Base-by-base conservation (phyloP, 2,888 invertebrate genomes). In the Drosophila parthenogenetica region DNA sequence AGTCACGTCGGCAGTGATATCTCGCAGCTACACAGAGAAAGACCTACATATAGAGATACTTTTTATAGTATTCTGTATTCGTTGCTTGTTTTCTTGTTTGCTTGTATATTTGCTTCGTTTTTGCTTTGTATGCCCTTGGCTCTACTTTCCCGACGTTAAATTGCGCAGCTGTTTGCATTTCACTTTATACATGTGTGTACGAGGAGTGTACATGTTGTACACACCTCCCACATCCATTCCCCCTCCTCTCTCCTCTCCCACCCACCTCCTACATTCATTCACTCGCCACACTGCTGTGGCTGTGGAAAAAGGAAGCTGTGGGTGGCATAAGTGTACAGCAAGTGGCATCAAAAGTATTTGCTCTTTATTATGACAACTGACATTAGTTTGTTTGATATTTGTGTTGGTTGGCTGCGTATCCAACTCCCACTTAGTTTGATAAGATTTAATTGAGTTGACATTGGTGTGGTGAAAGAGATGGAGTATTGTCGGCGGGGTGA, bases 341-440 rank as follows among this genome's bases (percentile, higher is more conserved):
- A 81, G 83, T 83, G 89, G 79, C 89, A 86, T 86, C 87, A 88
- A 88, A 88, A 83, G 83, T 83, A 83, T 83, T 83, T 83, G 87
- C 83, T 84, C 83, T 83, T 83, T 83, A 88, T 83, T 83, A 89
- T 83, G 89, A 83, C 83, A 83, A 89, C 83, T 88, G 83, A 88
- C 83, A 83, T 83, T 83, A 83, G 83, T 83, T 88, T 88, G 89
- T 83, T 83, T 83, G 89, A 83, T 83, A 83, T 83, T 83, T 82
- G 82, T 88, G 86, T 69, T 58, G 69, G 66, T 40, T 65, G 59
- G 66, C 46, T 46, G 51, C 50, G 55, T 72, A 25, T 46, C 55
- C 42, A 59, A 50, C 46, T 51, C 65, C 63, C 67, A 11, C n/a
- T 14, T 37, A 66, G 54, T 67, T 73, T 86, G 89, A 88, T 86